A percentile compares a stretch with the other conserved stretches of the same genome.
phyloP scores from a whole-genome alignment of 2,113 vertebrate genomes.

The Dolichotis patagonum region DNA sequence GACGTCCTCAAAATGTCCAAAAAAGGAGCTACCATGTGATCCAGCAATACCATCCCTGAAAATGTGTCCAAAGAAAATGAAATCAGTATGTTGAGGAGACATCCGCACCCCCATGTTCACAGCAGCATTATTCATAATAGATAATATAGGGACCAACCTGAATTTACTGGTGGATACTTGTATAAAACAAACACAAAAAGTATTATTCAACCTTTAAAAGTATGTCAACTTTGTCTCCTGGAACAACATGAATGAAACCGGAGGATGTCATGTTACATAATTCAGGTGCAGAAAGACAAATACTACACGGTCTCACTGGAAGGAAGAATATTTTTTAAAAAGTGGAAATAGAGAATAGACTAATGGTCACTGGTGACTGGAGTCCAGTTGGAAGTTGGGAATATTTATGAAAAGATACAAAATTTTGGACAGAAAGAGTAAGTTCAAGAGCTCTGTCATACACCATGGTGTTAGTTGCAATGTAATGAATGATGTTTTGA shows the following conservation, averaged over 20 bases:
- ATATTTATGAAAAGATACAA: neutral
- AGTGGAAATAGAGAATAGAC: neutral
- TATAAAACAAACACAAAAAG: neutral
- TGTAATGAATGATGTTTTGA: neutral
- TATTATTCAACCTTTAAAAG: neutral
- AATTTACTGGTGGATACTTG: neutral
- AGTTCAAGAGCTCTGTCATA: neutral
- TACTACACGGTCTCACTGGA: no score
- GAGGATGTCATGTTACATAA: neutral
- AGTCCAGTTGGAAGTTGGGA: rapidly evolving
- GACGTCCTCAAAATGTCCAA: neutral
- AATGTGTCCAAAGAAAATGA: neutral
- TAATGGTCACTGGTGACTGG: neutral
- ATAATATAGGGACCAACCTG: neutral
- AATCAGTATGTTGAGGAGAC: neutral
- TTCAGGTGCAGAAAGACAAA: neutral
- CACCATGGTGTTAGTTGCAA: neutral
- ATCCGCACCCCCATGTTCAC: neutral
- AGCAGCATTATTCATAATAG: neutral
- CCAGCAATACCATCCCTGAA: neutral
- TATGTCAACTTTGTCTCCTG: neutral
- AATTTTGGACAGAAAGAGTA: neutral
- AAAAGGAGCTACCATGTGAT: neutral
- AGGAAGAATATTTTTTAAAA: neutral
- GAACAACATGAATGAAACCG: neutral